A percentile compares a stretch with the other conserved stretches of the same genome.
Conservation (phyloP, 2,888 invertebrate genomes). For the Cheilosia urbana region DNA sequence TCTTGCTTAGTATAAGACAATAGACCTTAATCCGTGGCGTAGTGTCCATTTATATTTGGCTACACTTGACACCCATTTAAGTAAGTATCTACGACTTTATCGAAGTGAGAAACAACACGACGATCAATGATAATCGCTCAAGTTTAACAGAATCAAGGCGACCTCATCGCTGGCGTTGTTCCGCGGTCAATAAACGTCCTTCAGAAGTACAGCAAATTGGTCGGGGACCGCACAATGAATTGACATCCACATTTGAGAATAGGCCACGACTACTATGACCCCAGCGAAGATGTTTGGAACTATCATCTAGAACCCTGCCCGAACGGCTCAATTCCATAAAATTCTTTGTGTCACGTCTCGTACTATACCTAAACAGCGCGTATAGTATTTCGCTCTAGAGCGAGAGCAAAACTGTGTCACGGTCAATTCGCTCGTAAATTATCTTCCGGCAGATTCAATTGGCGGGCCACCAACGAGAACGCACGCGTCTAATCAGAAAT, state of each 20-base stretch:
- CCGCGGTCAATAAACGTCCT: conserved; percentile 58
- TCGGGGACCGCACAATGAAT: background rate
- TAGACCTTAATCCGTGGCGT: background rate
- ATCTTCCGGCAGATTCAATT: conserved; percentile 75
- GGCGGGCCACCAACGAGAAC: conserved; percentile 45
- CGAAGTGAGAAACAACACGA: background rate
- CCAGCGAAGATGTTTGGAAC: background rate
- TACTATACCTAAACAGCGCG: conserved; percentile 29
- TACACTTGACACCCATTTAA: conserved; percentile 36
- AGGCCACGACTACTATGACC: conserved; percentile 47
- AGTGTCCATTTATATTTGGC: background rate
- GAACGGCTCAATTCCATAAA: background rate
- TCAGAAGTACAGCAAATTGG: background rate
- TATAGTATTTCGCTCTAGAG: conserved; percentile 41
- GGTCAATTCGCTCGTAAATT: conserved; percentile 76
- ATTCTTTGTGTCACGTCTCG: conserved; percentile 27
- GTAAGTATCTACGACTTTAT: background rate
- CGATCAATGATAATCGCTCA: background rate
- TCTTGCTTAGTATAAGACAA: conserved; percentile 7
- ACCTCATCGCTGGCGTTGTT: conserved; percentile 24
- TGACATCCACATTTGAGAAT: conserved; percentile 4
- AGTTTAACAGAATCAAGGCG: conserved; percentile 26
- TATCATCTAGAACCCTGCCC: conserved; percentile 13
- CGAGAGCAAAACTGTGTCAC: conserved; percentile 73
- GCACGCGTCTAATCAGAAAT: conserved; percentile 53